Conservation (phyloP, 2,113 vertebrate species). For the Nanger granti region DNA sequence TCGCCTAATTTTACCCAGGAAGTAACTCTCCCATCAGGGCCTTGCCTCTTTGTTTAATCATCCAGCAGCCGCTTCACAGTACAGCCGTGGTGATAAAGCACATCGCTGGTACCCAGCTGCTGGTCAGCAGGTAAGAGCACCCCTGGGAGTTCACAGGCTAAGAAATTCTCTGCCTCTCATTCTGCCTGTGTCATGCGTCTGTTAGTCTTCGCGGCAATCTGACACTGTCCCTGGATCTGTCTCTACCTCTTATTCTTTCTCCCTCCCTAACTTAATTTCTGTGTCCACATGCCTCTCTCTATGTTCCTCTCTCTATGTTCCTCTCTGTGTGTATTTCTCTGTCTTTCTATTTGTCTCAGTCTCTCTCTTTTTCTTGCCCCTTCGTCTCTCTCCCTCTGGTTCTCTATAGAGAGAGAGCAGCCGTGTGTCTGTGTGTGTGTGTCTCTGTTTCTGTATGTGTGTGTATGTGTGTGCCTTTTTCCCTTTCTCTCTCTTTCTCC, state of each 20-base stretch:
- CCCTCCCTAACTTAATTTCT: background rate
- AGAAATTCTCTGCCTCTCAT: background rate
- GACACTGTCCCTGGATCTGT: background rate
- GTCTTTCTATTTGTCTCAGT: background rate
- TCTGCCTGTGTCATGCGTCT: background rate
- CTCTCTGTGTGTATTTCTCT: background rate
- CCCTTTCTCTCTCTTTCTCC: background rate
- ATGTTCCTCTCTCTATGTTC: background rate
- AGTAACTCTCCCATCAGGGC: background rate
- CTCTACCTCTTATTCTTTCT: background rate
- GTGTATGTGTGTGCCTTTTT: background rate
- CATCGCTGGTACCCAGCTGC: accelerated
- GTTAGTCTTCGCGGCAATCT: background rate
- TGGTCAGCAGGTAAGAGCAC: background rate
- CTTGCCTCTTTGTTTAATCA: background rate
- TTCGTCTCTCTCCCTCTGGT: background rate
- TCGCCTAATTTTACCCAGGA: background rate
- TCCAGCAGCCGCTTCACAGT: background rate
- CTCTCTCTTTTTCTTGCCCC: background rate
- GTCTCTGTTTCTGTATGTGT: background rate
- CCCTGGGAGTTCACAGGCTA: background rate
- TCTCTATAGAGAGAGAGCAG: background rate
- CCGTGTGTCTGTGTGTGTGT: background rate
- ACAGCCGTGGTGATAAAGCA: background rate
- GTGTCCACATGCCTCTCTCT: background rate